Evolutionary conservation across 1,140 invertebrate species (phyloP), one percentile per base, ranked within the genome.

Genomic region (Zelostemma sp.): DNA sequence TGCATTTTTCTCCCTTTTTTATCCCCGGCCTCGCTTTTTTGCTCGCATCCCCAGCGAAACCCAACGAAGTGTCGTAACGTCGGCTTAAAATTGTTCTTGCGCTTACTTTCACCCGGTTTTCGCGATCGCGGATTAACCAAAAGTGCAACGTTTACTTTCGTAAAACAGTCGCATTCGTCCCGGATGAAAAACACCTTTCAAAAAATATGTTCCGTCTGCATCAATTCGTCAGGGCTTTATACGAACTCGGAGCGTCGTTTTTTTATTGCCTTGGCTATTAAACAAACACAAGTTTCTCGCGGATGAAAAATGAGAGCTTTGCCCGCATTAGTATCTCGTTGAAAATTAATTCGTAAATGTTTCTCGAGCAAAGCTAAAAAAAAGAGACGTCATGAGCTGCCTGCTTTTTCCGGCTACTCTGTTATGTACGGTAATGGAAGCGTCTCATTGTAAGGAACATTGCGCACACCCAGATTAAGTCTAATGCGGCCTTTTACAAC

Each of bases 291-390:
- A 25, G 21, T 8, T 4, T 25, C 21, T 25, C 8, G 33, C 33
- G 33, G 11, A n/a, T n/a, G 33, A 35, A 35, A 35, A 35, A 6
- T 11, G 11, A 35, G n/a, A 25, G 21, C 21, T 25, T 25, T 25
- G 21, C 21, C 3, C 21, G 40, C 11, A 43, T 18, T 43, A 43
- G 40, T 17, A 17, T 43, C 40, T 15, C 17, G 16, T 15, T 2
- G 40, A 43, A 43, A 43, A 43, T 43, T 43, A 43, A 43, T 43
- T 43, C 15, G 40, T 43, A 16, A 43, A 43, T 43, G 40, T 43
- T 43, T 15, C 40, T n/a, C n/a, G 12, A 11, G 9, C 1, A n/a
- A 2, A 38, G 11, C 12, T 38, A 2, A 38, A 18, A 17, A 43
- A 43, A 43, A 43, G 40, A 16, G 35, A 38, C n/a, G 35, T 38